These are phyloP conservation scores for Rhamnusium bicolor DNA, from an alignment of 2,888 invertebrate species.

Conservation along the genomic window DNA sequence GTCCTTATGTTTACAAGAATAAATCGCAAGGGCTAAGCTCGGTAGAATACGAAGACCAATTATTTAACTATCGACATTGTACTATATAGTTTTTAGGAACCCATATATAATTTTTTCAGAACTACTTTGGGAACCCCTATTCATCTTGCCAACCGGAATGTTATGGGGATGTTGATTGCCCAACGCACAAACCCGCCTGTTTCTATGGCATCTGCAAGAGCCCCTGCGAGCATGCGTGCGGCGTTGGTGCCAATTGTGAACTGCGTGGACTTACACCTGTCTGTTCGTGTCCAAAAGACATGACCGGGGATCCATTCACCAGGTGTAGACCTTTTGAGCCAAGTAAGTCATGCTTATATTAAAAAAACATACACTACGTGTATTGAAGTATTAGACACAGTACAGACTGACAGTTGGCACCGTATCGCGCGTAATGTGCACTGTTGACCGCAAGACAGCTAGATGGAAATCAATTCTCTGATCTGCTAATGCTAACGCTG, in stretches of 20 bases:
- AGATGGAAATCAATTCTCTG: too few relatives aligned
- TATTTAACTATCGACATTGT: neutral
- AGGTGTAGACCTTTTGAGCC: constrained; percentile 87
- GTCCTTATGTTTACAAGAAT: too few relatives aligned
- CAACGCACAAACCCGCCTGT: constrained; percentile 84
- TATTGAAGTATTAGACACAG: too few relatives aligned
- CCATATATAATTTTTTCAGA: constrained; percentile 43
- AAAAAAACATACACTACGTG: too few relatives aligned
- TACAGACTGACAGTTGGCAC: too few relatives aligned
- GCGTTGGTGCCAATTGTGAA: constrained; percentile 85
- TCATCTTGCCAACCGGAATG: constrained; percentile 87
- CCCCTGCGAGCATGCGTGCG: constrained; percentile 88
- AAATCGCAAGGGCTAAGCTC: too few relatives aligned
- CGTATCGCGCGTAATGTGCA: too few relatives aligned
- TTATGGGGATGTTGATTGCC: constrained; percentile 85
- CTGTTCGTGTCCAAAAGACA: constrained; percentile 89
- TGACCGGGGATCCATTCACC: constrained; percentile 90
- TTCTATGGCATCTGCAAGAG: constrained; percentile 87
- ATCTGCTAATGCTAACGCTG: too few relatives aligned
- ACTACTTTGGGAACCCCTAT: constrained; percentile 84
- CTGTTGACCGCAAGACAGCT: too few relatives aligned
- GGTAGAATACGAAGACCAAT: too few relatives aligned
- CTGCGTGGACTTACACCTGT: constrained; percentile 86
- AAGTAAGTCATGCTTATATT: constrained; percentile 73
- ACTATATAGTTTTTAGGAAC: neutral